Evolutionary conservation across 2,797 vertebrate species (phyloP), one percentile per base, ranked within the genome.

Genomic region (Poeciliopsis turneri): DNA sequence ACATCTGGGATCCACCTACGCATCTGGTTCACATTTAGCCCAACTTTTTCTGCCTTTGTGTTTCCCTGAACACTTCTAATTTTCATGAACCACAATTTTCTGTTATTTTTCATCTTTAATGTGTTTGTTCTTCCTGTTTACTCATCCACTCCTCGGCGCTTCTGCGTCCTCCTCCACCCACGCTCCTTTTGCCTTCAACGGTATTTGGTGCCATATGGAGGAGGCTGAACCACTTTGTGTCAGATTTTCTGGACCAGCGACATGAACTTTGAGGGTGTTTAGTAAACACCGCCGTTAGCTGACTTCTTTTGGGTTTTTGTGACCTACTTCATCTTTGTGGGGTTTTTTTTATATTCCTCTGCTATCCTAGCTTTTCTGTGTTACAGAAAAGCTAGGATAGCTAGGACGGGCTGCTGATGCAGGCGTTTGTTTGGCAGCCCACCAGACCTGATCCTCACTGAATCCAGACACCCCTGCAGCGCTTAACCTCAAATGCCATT

Each of bases 1-100:
- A 90, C 92, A 94, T 93, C 90, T 94, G 89, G 89, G 84, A 84
- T 86, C 87, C 90, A 89, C 90, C 91, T 33, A 75, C 85, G 70
- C 92, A 92, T 90, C 87, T 93, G 87, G 86, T 91, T 92, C 81
- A 82, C 80, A 93, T 94, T 92, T 89, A 80, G 28, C 75, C 55
- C n/a, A 71, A 85, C 84, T 87, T 87, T 87, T 86, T 86, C 79
- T 53, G 43, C 55, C 78, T 82, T 28, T 82, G 87, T 75, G 86
- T 87, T 83, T 71, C 72, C 39, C 51, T 78, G 69, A 74, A 28
- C 75, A 76, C 47, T 75, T 53, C 84, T 74, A 41, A 64, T 81
- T 80, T 77, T 39, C 39, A 5, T 75, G 43, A 33, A 5, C 30
- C 76, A 33, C 46, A 9, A 28, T 75, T 84, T 77, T 78, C 46